Evolutionary conservation across 2,113 vertebrate species (phyloP).

Genomic region (Brachypodius melanocephalos): DNA sequence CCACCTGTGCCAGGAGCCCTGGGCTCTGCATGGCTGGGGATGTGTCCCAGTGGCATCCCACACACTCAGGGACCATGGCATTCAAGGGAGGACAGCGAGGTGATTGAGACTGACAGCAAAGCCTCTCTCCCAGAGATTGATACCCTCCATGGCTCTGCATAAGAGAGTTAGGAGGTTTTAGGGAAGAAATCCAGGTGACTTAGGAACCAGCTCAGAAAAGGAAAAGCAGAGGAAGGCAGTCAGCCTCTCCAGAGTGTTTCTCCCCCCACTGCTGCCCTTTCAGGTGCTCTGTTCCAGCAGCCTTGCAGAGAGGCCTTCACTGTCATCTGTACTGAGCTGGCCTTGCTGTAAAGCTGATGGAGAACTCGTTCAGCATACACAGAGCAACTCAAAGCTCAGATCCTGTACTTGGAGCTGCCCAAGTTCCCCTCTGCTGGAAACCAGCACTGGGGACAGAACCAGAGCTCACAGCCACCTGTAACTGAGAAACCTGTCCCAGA

Average conservation of each 20-base stretch:
- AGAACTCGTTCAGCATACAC: background rate
- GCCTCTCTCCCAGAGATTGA: background rate
- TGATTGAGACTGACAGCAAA: background rate
- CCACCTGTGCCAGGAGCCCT: background rate
- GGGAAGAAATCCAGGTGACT: background rate
- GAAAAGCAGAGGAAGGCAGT: background rate
- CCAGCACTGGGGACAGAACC: background rate
- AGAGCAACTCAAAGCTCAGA: background rate
- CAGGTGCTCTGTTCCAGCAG: background rate
- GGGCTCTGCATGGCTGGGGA: background rate
- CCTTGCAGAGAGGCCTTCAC: background rate
- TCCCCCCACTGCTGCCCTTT: background rate
- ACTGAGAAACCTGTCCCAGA: background rate
- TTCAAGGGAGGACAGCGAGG: background rate
- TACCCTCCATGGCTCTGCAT: background rate
- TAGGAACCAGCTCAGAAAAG: background rate
- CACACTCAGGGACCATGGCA: background rate
- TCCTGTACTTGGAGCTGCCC: background rate
- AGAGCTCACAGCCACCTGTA: background rate
- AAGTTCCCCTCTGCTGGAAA: background rate
- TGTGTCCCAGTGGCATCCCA: rapidly evolving
- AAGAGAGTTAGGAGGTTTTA: background rate
- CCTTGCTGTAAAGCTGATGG: background rate
- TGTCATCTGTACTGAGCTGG: background rate
- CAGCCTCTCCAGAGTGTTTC: background rate